Evolutionary conservation across 92 coral and sea anemone species (phyloP).

Genomic region (Porites rus): DNA sequence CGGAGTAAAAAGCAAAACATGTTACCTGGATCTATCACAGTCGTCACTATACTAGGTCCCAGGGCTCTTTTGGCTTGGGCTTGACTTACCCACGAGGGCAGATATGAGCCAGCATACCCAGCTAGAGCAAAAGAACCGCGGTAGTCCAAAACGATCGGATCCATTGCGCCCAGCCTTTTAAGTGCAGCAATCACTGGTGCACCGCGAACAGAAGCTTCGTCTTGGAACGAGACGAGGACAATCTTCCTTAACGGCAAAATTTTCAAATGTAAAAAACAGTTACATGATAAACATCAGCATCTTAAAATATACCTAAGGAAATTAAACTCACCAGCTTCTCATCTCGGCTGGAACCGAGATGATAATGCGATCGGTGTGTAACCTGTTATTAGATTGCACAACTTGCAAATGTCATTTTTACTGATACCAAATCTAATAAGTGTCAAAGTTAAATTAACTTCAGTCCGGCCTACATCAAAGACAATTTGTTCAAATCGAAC

Average conservation of each 20-base stretch:
- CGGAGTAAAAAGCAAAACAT: too few relatives aligned
- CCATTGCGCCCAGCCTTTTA: constrained; percentile 30
- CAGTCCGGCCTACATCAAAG: too few relatives aligned
- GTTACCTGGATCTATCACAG: constrained; percentile 25
- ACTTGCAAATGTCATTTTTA: too few relatives aligned
- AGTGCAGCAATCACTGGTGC: constrained; percentile 18
- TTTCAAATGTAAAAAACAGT: not conserved
- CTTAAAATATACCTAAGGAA: too few relatives aligned
- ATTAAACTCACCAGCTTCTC: too few relatives aligned
- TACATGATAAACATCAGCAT: not conserved
- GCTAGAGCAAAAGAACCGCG: constrained; percentile 45
- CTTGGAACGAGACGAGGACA: constrained; percentile 41
- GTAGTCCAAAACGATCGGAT: not conserved
- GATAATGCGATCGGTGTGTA: too few relatives aligned
- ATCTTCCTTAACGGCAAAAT: constrained; percentile 16
- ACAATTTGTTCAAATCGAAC: too few relatives aligned
- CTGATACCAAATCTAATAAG: too few relatives aligned
- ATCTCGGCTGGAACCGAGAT: too few relatives aligned
- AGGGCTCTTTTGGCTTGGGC: not conserved
- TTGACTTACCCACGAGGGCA: constrained; percentile 32
- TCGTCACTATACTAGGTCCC: constrained; percentile 34
- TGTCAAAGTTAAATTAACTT: too few relatives aligned
- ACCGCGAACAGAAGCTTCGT: not conserved
- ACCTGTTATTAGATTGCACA: too few relatives aligned
- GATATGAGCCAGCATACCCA: constrained; percentile 26